phyloP scores from a whole-genome alignment of 1,140 invertebrate genomes.

The Lamellibrachia luymesi region DNA sequence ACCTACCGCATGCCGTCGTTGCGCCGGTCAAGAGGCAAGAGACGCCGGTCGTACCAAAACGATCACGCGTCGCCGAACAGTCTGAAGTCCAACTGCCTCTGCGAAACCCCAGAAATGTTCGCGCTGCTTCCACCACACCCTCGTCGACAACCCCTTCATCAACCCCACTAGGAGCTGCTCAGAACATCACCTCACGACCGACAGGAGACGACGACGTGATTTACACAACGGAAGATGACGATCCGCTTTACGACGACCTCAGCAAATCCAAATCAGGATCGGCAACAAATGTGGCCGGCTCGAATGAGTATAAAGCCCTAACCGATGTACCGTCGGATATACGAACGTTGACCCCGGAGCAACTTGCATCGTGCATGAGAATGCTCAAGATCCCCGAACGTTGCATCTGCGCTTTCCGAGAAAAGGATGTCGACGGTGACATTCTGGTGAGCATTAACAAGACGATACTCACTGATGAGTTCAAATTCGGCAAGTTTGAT shows the following conservation, averaged over 20 bases:
- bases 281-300: neutral
- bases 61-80: neutral
- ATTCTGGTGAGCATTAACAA: conserved; percentile 13
- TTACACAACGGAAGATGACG: neutral
- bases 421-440: conserved; percentile 15
- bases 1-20: neutral
- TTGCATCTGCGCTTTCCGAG: neutral
- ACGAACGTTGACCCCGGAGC: neutral
- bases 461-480: neutral
- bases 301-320: neutral
- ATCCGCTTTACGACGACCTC: neutral
- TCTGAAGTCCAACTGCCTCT: neutral
- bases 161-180: neutral
- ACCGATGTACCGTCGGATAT: neutral
- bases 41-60: neutral
- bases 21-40: neutral
- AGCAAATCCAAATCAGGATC: neutral
- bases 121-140: neutral
- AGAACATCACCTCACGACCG: neutral
- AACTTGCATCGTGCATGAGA: neutral
- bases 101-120: neutral
- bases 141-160: neutral
- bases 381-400: neutral
- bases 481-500: conserved; percentile 14
- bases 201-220: neutral